Base-by-base conservation (phyloP, 2,888 invertebrate genomes). In the Balanococcus diminutus region DNA sequence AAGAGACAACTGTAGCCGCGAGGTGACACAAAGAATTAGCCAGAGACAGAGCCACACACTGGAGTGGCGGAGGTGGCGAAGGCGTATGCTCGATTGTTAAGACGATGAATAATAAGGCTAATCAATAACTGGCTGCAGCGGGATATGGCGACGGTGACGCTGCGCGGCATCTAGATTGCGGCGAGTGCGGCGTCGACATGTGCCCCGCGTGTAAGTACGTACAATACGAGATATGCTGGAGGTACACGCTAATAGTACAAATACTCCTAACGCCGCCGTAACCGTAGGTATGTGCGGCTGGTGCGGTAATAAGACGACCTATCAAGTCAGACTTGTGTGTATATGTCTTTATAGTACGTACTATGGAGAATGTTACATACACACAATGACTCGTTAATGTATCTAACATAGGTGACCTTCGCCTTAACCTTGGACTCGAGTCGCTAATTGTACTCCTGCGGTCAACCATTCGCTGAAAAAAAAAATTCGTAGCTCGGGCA, bases 401-500 rank as follows among this genome's bases (percentile, higher is more conserved):
- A 31, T 79, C 79, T 75, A 79, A 79, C 85, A 72, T 79, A 32
- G 51, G 32, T 75, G 85, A 85, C 85, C 85, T 85, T 85, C 85
- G 85, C 85, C 85, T 85, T 85, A 85, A 85, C 85, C 85, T 85
- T 85, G 85, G 46, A 85, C n/a, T 85, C 36, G 19, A 85, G 85
- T 85, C 85, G 85, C 85, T 85, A 85, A 85, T 85, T 85, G 85
- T 85, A 32, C 75, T 85, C 85, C 85, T 85, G 39, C 85, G 85
- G 85, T 79, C 11, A 79, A 79, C 16, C 42, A 32, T 85, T 85
- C 31, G 75, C 36, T 61, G 14, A 79, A 79, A 72, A 72, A 56
- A 36, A 67, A 67, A 28, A 28, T 67, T 67, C 67, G 16, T 28
- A 8, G 3, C 61, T 25, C 4, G 22, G 5, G 9, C 61, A 11